phyloP scores from a whole-genome alignment of 2,888 invertebrate genomes.

The Siphonodentalium dalli region DNA sequence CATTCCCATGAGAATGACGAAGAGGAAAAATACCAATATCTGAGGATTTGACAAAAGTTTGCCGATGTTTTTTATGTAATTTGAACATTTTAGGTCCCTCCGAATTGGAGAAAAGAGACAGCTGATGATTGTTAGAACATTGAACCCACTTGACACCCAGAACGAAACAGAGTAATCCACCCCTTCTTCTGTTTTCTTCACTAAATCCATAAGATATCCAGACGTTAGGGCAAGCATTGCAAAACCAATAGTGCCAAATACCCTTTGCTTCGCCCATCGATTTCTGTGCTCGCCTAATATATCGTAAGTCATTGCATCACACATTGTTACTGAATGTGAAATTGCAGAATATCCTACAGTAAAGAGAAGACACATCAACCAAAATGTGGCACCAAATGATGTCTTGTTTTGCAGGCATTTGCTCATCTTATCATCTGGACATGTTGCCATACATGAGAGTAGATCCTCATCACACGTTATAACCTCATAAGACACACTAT shows the following conservation, averaged over 20 bases:
- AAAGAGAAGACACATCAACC: slow-evolving; percentile 82
- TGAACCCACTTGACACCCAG: slow-evolving; percentile 69
- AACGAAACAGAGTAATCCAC: slow-evolving; percentile 48
- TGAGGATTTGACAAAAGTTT: slow-evolving; percentile 81
- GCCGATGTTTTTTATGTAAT: slow-evolving; percentile 76
- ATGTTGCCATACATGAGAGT: too few species aligned
- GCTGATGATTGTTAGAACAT: slow-evolving; percentile 76
- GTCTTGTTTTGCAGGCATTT: too few species aligned
- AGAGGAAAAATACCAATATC: slow-evolving; percentile 80
- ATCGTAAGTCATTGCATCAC: slow-evolving; percentile 86
- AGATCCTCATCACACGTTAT: too few species aligned
- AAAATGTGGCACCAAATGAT: slow-evolving; percentile 73
- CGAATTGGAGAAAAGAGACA: slow-evolving; percentile 66
- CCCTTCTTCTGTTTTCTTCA: too few species aligned
- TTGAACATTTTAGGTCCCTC: slow-evolving; percentile 34
- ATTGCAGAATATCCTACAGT: slow-evolving; percentile 83
- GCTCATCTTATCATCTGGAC: too few species aligned
- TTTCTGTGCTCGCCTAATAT: slow-evolving; percentile 85
- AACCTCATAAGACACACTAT: too few species aligned
- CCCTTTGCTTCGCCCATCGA: slow-evolving; percentile 83
- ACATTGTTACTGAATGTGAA: slow-evolving; percentile 84
- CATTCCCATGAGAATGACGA: slow-evolving; percentile 82
- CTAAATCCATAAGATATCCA: slow-evolving; percentile 51
- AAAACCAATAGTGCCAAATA: slow-evolving; percentile 90
- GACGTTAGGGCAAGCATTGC: slow-evolving; percentile 66